Base-by-base conservation (phyloP, 2,888 invertebrate species). In the Lasioglossum villosulum region DNA sequence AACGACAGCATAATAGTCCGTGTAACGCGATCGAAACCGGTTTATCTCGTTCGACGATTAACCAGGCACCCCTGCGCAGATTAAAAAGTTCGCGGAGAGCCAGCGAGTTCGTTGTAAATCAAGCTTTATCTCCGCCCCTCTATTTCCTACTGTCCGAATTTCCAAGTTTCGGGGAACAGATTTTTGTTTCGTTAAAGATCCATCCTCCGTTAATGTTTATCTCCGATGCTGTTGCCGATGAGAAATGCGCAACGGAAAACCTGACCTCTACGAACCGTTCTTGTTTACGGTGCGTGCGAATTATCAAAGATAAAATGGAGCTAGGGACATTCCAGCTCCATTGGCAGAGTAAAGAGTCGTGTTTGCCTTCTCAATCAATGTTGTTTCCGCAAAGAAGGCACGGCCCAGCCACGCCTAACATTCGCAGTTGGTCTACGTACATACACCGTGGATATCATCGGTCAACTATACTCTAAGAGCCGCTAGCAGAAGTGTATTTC, bases 11-110 rank as follows among this genome's bases (percentile, higher is more conserved):
- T 63, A 63, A 42, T 42, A 42, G 75, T 27, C 39, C 6, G 39
- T 27, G 42, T 39, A 63, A 63, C 39, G 30, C 39, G 27, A 63
- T 42, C 37, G 42, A 30, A 19, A 63, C 23, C 52, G 52, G 8
- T 52, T 52, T 52, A 52, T n/a, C 52, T 52, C n/a, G 52, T 52
- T 52, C 52, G 52, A n/a, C 52, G 52, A 52, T 52, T 52, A 52
- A 52, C 52, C 52, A n/a, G 52, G 23, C 23, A 23, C 3, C 52
- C 52, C 10, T 52, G 52, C 23, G 23, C 23, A 52, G 52, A 52
- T 52, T 52, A 52, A 52, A 52, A 52, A 52, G 52, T 52, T 52
- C 52, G n/a, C 3, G n/a, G 52, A n/a, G 52, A 52, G 52, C n/a
- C n/a, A 23, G 52, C n/a, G 52, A 52, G 52, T 52, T 52, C 23